A percentile compares a stretch with the other conserved stretches of the same genome.
These are phyloP conservation scores for Dascillus cervinus DNA, from an alignment of 2,888 invertebrate genomes.

Conservation along the genomic window DNA sequence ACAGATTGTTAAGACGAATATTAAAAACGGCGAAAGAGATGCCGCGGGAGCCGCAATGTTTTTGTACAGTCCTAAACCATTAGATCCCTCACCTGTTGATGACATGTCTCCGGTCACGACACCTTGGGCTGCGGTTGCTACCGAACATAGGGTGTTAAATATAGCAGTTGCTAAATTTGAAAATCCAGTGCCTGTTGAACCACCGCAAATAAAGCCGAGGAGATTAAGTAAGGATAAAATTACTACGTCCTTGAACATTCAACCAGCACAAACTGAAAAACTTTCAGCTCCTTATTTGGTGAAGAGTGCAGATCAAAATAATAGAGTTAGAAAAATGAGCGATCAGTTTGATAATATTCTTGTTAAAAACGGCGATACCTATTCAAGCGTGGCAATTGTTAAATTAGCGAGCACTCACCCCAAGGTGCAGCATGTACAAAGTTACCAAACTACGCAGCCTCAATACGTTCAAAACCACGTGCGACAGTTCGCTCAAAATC, in stretches of 20 bases:
- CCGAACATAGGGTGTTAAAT: constrained; percentile 46
- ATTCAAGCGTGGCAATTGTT: constrained; percentile 20
- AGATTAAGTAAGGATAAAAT: constrained; percentile 32
- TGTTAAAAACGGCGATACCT: constrained; percentile 6
- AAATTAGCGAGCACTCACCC: constrained; percentile 12
- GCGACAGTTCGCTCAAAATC: constrained; percentile 15
- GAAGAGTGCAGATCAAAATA: constrained; percentile 26
- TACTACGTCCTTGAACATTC: constrained; percentile 19
- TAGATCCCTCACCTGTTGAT: constrained; percentile 19
- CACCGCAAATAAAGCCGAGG: constrained; percentile 21
- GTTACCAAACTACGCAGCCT: constrained; percentile 6
- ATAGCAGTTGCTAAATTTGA: constrained; percentile 52
- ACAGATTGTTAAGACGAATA: constrained; percentile 14
- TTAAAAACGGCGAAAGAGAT: constrained; percentile 10
- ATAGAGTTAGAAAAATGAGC: constrained; percentile 36
- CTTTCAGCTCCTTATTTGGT: constrained; percentile 29
- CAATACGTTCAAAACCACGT: constrained; percentile 9
- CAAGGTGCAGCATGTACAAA: constrained; percentile 3
- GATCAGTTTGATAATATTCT: constrained; percentile 34
- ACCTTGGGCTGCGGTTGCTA: constrained; percentile 44
- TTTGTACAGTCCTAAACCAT: constrained; percentile 39
- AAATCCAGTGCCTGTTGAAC: constrained; percentile 18
- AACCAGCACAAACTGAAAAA: constrained; percentile 23
- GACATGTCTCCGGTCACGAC: constrained; percentile 16
- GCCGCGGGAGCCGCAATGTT: constrained; percentile 27